phyloP scores from a whole-genome alignment of 2,113 vertebrate genomes.

The Shinisaurus crocodilurus region DNA sequence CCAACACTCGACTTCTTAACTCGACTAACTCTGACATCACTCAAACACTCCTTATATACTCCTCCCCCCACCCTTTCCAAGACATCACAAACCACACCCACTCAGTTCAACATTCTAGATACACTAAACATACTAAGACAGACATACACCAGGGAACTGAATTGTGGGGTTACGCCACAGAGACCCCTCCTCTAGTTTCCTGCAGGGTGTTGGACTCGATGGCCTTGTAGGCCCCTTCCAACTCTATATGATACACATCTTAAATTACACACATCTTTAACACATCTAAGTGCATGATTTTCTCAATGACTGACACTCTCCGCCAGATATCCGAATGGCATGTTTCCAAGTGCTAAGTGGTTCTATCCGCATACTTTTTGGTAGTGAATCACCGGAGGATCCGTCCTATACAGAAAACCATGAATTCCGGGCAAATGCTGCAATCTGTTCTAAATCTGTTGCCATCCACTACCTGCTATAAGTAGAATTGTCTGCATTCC shows the following conservation, averaged over 20 bases:
- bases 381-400: neutral
- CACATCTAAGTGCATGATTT: neutral
- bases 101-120: too few species aligned
- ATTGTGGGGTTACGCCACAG: too few species aligned
- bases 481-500: neutral
- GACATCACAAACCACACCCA: too few species aligned
- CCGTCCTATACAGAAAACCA: neutral
- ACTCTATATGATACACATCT: neutral
- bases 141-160: too few species aligned
- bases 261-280: neutral
- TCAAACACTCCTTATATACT: too few species aligned
- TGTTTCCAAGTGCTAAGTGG: neutral
- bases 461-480: neutral
- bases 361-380: neutral
- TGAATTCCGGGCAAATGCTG: neutral
- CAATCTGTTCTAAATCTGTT: neutral
- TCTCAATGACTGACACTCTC: neutral
- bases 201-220: too few species aligned
- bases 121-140: too few species aligned
- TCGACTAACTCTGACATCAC: too few species aligned
- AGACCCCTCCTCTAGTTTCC: too few species aligned
- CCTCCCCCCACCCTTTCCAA: too few species aligned
- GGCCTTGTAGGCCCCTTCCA: too few species aligned
- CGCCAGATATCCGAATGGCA: neutral
- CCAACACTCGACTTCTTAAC: too few species aligned